Conservation (phyloP, 2,113 vertebrate species). For the Rhabdornis inornatus region DNA sequence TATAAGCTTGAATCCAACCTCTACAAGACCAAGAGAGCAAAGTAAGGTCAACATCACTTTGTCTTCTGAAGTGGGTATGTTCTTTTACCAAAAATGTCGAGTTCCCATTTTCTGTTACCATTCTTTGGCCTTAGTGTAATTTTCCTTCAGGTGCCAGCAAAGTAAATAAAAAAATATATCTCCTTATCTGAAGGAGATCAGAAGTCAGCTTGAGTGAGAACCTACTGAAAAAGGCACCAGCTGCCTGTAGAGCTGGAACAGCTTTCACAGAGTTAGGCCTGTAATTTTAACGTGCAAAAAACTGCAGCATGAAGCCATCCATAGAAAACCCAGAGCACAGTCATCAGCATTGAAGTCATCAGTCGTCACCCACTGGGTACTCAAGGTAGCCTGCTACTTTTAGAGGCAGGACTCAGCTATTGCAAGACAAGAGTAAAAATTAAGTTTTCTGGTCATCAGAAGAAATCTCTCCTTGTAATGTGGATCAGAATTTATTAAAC, state of each 20-base stretch:
- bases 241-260: background rate
- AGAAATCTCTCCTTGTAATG: background rate
- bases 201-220: background rate
- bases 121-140: background rate
- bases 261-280: background rate
- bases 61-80: background rate
- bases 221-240: background rate
- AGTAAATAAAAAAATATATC: background rate
- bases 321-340: background rate
- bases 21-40: background rate
- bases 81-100: background rate
- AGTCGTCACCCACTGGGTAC: background rate
- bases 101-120: background rate
- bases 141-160: background rate
- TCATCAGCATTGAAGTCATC: background rate
- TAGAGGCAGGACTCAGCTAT: background rate
- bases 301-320: background rate
- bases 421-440: background rate
- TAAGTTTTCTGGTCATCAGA: background rate
- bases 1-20: background rate
- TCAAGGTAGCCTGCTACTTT: background rate
- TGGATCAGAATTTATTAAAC: background rate
- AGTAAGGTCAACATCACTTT: background rate
- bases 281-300: background rate
- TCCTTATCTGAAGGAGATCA: background rate